phyloP scores from a whole-genome alignment of 2,888 invertebrate genomes.

The Aphrophora alni region DNA sequence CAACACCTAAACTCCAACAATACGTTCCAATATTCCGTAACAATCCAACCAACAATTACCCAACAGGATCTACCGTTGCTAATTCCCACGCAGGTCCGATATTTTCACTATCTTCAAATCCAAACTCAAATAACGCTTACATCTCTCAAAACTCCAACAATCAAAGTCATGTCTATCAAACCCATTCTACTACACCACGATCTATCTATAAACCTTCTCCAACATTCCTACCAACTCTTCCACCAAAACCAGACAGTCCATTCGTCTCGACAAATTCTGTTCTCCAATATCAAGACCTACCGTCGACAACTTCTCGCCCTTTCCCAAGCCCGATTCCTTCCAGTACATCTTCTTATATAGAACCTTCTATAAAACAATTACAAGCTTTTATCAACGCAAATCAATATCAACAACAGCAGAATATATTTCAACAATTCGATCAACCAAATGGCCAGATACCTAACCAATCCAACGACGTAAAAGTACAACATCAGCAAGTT shows the following conservation, averaged over 20 bases:
- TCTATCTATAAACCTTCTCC: slow-evolving; percentile 37
- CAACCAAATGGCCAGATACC: neutral
- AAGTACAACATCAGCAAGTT: slow-evolving; percentile 31
- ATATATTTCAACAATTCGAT: neutral
- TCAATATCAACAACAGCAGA: neutral
- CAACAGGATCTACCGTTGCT: slow-evolving; percentile 33
- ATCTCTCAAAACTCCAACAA: slow-evolving; percentile 21
- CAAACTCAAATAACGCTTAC: slow-evolving; percentile 24
- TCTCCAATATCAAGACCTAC: slow-evolving; percentile 45
- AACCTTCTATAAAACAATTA: neutral
- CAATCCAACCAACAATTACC: slow-evolving; percentile 35
- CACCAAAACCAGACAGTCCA: slow-evolving; percentile 24
- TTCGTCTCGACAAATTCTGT: slow-evolving; percentile 39
- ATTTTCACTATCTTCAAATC: slow-evolving; percentile 25
- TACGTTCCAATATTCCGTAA: slow-evolving; percentile 20
- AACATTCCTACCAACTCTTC: slow-evolving; percentile 42
- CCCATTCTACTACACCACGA: slow-evolving; percentile 20
- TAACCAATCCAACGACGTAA: too few species aligned
- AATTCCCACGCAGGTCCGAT: slow-evolving; percentile 44
- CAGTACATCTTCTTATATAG: slow-evolving; percentile 22
- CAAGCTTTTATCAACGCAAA: neutral
- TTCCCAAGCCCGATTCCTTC: slow-evolving; percentile 54
- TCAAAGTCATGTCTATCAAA: neutral
- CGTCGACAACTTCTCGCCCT: slow-evolving; percentile 54
- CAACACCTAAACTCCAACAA: slow-evolving; percentile 54